Conservation (phyloP, 1,140 invertebrate species). For the Cotesia chilonis region DNA sequence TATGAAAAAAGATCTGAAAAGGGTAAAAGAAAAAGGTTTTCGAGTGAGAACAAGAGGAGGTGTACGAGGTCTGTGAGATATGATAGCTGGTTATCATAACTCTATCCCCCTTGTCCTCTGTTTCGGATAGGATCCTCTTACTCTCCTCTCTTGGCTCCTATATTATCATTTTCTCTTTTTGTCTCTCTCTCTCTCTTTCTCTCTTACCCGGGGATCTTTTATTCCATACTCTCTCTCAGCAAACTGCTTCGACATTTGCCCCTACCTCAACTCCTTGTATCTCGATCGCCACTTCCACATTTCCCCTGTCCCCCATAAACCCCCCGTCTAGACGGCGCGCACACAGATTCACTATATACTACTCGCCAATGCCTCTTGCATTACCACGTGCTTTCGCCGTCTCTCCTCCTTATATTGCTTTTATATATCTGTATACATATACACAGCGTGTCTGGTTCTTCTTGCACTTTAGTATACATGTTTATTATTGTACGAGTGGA, state of each 20-base stretch:
- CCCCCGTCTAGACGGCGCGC: slow-evolving; percentile 59
- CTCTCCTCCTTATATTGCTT: slow-evolving; percentile 9
- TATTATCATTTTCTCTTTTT: slow-evolving; percentile 7
- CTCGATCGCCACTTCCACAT: slow-evolving; percentile 38
- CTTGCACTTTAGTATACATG: slow-evolving; percentile 15
- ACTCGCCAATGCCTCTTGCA: slow-evolving; percentile 31
- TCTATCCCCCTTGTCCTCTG: slow-evolving; percentile 31
- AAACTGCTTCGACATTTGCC: slow-evolving; percentile 31
- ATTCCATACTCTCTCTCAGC: slow-evolving; percentile 2
- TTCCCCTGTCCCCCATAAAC: slow-evolving; percentile 39
- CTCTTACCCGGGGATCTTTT: too few species aligned
- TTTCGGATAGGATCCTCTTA: slow-evolving; percentile 29
- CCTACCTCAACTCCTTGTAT: slow-evolving; percentile 24
- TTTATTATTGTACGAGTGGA: slow-evolving; percentile 30
- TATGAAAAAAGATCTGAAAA: neutral
- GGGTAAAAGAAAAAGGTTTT: slow-evolving; percentile 8
- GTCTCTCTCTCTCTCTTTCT: neutral
- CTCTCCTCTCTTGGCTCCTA: slow-evolving; percentile 23
- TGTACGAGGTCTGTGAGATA: slow-evolving; percentile 51
- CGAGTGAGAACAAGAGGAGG: slow-evolving; percentile 21
- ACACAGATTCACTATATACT: slow-evolving; percentile 40
- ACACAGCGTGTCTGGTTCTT: slow-evolving; percentile 16
- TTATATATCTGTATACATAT: slow-evolving; percentile 14
- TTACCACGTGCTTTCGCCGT: slow-evolving; percentile 21
- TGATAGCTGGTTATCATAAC: slow-evolving; percentile 58